phyloP scores from a whole-genome alignment of 2,113 vertebrate genomes.

The Nycticorax nycticorax region DNA sequence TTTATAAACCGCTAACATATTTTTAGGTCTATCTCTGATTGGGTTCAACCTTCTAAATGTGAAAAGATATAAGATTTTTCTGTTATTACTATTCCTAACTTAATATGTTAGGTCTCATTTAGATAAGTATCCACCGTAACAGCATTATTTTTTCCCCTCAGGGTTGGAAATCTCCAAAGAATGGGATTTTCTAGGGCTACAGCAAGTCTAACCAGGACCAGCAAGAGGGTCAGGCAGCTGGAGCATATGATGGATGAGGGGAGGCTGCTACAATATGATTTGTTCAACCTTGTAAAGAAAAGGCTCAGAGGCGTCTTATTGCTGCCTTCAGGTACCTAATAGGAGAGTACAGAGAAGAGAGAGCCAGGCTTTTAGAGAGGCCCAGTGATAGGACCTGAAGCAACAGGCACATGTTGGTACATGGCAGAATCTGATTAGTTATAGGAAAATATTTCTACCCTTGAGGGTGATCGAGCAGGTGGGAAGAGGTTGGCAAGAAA shows the following conservation, averaged over 20 bases:
- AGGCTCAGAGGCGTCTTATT: background rate
- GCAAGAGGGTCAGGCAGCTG: background rate
- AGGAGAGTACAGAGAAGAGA: background rate
- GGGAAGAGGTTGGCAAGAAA: background rate
- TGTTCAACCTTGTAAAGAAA: background rate
- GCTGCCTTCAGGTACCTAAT: background rate
- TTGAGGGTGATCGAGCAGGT: background rate
- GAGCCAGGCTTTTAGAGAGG: background rate
- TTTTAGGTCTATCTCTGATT: background rate
- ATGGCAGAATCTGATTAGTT: background rate
- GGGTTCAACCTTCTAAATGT: background rate
- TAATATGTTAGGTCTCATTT: background rate
- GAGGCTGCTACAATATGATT: background rate
- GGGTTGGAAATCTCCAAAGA: background rate
- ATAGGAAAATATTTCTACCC: background rate
- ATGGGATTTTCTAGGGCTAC: background rate
- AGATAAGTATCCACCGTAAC: background rate
- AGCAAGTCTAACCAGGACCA: background rate
- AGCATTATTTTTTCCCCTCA: background rate
- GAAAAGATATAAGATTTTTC: background rate
- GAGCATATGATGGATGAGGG: background rate
- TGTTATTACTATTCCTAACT: background rate
- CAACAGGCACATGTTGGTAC: fast-evolving
- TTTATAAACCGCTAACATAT: background rate
- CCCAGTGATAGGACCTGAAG: background rate